Percentiles rank a stretch among this genome's conserved stretches.
Conservation (phyloP, 2,888 invertebrate species). For the Drepana falcataria region DNA sequence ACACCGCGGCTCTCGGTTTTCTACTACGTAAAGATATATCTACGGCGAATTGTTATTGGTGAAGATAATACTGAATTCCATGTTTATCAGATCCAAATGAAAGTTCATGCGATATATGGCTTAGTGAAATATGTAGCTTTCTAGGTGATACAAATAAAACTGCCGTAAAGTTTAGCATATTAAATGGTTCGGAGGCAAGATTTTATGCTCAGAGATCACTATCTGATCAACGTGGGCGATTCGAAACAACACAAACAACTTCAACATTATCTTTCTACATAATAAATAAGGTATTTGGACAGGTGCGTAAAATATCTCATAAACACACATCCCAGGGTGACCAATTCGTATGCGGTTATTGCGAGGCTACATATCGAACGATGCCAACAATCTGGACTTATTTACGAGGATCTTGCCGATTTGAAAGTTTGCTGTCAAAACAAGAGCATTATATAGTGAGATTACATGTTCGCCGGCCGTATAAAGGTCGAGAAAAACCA, state of each 20-base stretch:
- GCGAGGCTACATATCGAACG: conserved; percentile 7
- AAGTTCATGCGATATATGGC: background rate
- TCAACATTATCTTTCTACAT: background rate
- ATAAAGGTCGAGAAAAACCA: conserved; percentile 63
- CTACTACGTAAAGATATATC: too few relatives aligned
- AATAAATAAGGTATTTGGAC: background rate
- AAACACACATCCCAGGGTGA: background rate
- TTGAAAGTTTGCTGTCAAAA: conserved; percentile 45
- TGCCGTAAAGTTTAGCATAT: background rate
- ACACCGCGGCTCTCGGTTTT: too few relatives aligned
- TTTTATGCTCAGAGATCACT: background rate
- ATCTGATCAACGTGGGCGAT: background rate
- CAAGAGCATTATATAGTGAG: conserved; percentile 37
- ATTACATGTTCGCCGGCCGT: conserved; percentile 18
- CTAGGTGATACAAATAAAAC: background rate
- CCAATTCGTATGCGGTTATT: background rate
- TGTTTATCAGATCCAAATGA: background rate
- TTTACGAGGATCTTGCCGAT: conserved; percentile 17
- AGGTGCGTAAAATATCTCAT: background rate
- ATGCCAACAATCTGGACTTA: conserved; percentile 20
- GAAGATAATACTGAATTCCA: background rate
- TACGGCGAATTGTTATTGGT: background rate
- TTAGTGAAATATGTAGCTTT: background rate
- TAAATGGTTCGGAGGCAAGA: background rate
- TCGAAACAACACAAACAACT: background rate